Conservation (phyloP, 2,797 vertebrate species). For the Catamblyrhynchus diadema region DNA sequence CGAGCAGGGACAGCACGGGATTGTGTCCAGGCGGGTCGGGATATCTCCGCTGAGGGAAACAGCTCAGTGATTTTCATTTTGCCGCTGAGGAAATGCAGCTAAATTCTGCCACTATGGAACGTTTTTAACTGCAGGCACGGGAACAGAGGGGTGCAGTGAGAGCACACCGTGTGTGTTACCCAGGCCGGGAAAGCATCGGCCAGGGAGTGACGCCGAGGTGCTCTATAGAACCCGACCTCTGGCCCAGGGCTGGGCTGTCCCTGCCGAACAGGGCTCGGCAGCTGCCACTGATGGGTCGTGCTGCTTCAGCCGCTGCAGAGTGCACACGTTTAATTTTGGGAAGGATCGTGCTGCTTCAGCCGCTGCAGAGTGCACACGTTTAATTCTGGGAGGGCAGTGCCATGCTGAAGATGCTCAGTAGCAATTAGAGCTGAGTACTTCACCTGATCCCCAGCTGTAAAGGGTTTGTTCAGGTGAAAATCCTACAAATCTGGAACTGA, state of each 20-base stretch:
- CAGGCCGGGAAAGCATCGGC: neutral
- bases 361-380: accelerated
- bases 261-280: neutral
- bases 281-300: accelerated
- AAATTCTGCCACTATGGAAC: accelerated
- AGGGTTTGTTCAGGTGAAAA: neutral
- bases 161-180: accelerated
- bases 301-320: accelerated
- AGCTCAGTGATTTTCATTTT: accelerated
- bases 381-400: neutral
- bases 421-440: accelerated
- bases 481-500: neutral
- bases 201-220: neutral
- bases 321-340: accelerated
- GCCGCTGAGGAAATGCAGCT: too few species aligned
- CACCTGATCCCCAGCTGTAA: neutral
- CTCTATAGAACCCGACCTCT: neutral
- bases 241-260: neutral
- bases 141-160: neutral
- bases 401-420: neutral
- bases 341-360: accelerated
- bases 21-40: accelerated
- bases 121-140: too few species aligned
- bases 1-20: accelerated
- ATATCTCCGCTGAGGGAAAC: accelerated